Evolutionary conservation across 1,140 invertebrate species (phyloP).

Genomic region (Caenorhabditis latens): DNA sequence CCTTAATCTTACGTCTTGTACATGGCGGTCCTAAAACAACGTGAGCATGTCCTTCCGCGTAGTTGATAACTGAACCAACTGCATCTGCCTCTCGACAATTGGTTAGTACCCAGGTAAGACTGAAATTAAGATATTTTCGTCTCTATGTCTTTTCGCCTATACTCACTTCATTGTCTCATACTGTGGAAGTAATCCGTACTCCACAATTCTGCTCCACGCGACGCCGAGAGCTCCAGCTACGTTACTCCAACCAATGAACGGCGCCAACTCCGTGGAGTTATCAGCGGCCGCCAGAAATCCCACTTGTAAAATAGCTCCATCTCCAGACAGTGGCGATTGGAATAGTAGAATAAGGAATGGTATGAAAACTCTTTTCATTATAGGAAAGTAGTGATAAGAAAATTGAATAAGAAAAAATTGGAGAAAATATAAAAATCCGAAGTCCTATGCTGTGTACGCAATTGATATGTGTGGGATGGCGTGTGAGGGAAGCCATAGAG

Average conservation of each 20-base stretch:
- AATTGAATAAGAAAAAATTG: too few relatives aligned
- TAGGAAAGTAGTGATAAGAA: too few relatives aligned
- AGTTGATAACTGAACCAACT: conserved; percentile 48
- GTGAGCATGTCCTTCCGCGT: background rate
- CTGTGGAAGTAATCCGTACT: conserved; percentile 15
- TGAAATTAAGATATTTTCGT: background rate
- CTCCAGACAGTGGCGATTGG: background rate
- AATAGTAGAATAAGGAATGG: background rate
- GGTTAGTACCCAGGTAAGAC: conserved; percentile 47
- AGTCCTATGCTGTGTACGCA: too few relatives aligned
- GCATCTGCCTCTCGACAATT: conserved; percentile 48
- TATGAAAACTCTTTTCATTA: background rate
- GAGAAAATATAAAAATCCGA: too few relatives aligned
- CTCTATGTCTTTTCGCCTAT: too few relatives aligned
- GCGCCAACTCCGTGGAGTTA: background rate
- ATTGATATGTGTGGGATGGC: background rate
- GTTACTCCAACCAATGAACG: conserved; percentile 40
- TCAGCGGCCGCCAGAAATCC: conserved; percentile 8
- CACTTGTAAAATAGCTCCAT: conserved; percentile 2
- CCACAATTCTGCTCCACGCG: conserved; percentile 35
- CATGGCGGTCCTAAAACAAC: conserved; percentile 59
- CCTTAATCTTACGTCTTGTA: conserved; percentile 19
- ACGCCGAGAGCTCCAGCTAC: conserved; percentile 40
- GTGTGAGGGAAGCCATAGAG: background rate
- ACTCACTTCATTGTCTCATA: conserved; percentile 57